A percentile compares a stretch with the other conserved stretches of the same genome.
Conservation (phyloP, 2,888 invertebrate genomes). For the Nephrotoma appendiculata region DNA sequence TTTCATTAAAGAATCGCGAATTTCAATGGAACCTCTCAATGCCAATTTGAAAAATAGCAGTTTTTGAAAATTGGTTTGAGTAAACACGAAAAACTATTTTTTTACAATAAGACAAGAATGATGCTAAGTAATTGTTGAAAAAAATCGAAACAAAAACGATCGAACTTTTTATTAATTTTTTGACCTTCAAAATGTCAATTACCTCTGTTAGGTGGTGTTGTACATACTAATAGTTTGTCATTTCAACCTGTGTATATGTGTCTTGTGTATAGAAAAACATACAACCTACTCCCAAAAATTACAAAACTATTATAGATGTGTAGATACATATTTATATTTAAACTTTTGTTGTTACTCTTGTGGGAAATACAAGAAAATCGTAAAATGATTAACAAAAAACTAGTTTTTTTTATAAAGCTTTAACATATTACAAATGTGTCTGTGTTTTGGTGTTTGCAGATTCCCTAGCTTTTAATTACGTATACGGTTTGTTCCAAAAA, state of each 20-base stretch:
- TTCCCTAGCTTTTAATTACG: too few relatives aligned
- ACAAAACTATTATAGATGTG: background rate
- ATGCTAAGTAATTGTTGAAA: background rate
- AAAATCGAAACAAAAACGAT: background rate
- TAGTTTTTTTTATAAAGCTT: too few relatives aligned
- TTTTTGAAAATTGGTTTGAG: too few relatives aligned
- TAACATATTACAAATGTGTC: too few relatives aligned
- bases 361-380: too few relatives aligned
- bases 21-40: background rate
- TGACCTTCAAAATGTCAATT: background rate
- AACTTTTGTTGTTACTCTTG: too few relatives aligned
- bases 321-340: too few relatives aligned
- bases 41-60: background rate
- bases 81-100: background rate
- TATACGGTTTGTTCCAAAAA: too few relatives aligned
- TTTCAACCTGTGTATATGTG: background rate
- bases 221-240: background rate
- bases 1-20: background rate
- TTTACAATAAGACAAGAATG: background rate
- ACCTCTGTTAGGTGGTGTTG: background rate
- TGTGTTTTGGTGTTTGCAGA: too few relatives aligned
- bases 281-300: background rate
- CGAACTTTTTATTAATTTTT: background rate
- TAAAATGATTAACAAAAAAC: too few relatives aligned
- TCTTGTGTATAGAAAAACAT: background rate